These are phyloP conservation scores for Ageneiosus marmoratus DNA, from an alignment of 2,113 vertebrate genomes.

Conservation along the genomic window DNA sequence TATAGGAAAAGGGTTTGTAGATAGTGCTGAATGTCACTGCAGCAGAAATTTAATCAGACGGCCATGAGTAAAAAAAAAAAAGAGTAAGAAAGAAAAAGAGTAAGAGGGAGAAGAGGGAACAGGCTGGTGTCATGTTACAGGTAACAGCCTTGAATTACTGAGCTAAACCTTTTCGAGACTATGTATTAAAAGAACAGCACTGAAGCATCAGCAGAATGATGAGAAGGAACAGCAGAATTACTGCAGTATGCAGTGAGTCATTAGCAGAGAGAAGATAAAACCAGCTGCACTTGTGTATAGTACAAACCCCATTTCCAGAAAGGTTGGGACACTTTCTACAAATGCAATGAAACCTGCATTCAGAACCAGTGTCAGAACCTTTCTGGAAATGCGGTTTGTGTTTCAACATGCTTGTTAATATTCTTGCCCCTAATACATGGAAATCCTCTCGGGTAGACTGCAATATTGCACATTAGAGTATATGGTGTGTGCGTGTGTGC, in stretches of 20 bases:
- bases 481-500: neutral
- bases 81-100: neutral
- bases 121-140: slow-evolving; percentile 30
- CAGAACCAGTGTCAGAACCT: too few relatives aligned
- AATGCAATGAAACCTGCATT: too few relatives aligned
- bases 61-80: neutral
- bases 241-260: neutral
- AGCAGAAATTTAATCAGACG: neutral
- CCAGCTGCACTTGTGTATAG: neutral
- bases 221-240: neutral
- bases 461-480: neutral
- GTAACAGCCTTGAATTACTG: slow-evolving; percentile 17
- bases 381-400: too few relatives aligned
- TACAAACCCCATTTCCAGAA: neutral
- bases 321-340: too few relatives aligned
- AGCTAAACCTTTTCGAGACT: neutral
- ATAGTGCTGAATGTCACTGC: neutral
- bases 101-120: neutral
- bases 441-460: slow-evolving; percentile 4
- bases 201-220: neutral
- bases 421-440: neutral
- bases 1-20: too few relatives aligned
- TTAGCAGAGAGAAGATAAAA: neutral
- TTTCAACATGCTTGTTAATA: neutral
- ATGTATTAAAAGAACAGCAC: neutral